A percentile compares a stretch with the other conserved stretches of the same genome.
Conservation (phyloP, 2,888 invertebrate genomes). For the Megalurothrips usitatus region DNA sequence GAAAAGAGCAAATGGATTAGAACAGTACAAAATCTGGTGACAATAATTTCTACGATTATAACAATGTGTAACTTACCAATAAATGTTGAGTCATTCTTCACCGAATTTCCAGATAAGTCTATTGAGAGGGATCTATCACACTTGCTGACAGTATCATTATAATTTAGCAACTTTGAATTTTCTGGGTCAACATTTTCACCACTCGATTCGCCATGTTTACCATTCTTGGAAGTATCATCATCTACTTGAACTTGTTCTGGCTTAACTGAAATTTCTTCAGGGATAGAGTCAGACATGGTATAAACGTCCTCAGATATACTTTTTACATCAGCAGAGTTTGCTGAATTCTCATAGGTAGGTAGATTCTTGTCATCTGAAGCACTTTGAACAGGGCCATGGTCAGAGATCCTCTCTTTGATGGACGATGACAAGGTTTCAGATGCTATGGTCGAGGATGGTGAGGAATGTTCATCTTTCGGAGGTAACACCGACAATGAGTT, state of each 20-base stretch:
- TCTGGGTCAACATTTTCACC: neutral
- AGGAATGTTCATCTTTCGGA: constrained; percentile 43
- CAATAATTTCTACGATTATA: neutral
- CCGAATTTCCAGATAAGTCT: neutral
- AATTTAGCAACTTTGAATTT: neutral
- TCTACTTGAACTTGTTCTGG: neutral
- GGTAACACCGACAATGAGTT: constrained; percentile 41
- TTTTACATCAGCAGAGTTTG: neutral
- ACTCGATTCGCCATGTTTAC: neutral
- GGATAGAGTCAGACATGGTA: neutral
- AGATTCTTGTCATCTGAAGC: neutral
- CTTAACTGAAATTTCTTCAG: neutral
- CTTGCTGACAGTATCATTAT: neutral
- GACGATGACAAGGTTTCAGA: constrained; percentile 44
- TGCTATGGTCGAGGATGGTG: constrained; percentile 46
- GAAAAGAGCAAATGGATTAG: neutral
- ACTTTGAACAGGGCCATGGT: neutral
- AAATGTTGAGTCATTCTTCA: neutral
- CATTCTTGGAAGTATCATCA: neutral
- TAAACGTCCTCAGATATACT: neutral
- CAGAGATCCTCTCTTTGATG: neutral
- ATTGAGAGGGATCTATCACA: neutral
- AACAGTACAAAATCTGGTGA: neutral
- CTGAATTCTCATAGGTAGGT: neutral
- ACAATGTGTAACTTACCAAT: neutral